phyloP scores from a whole-genome alignment of 1,140 invertebrate species.

The Drosophila chauvacae region DNA sequence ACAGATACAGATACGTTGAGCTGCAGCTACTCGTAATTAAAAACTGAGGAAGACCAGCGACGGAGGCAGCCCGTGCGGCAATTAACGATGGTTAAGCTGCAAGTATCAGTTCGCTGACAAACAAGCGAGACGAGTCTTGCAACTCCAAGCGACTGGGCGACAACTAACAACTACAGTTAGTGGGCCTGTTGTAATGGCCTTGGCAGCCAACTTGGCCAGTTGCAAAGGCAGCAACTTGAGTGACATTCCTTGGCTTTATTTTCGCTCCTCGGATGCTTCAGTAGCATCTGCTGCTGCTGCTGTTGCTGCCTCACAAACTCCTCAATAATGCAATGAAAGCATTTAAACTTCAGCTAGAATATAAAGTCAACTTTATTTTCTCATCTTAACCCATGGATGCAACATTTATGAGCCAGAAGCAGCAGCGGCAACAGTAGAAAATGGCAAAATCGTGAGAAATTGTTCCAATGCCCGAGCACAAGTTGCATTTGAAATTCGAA shows the following conservation, averaged over 20 bases:
- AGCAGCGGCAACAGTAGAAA: slow-evolving; percentile 36
- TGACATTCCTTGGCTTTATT: slow-evolving; percentile 63
- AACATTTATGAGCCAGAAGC: slow-evolving; percentile 70
- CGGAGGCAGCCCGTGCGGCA: slow-evolving; percentile 25
- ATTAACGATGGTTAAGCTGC: slow-evolving; percentile 66
- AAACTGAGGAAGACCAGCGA: slow-evolving; percentile 23
- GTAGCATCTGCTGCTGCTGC: slow-evolving; percentile 20
- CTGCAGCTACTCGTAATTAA: slow-evolving; percentile 62
- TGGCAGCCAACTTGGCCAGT: slow-evolving; percentile 62
- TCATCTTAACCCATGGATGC: slow-evolving; percentile 47
- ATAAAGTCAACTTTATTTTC: slow-evolving; percentile 49
- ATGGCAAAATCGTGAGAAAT: slow-evolving; percentile 67
- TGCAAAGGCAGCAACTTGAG: slow-evolving; percentile 52
- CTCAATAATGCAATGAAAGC: slow-evolving; percentile 80
- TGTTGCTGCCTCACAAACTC: slow-evolving; percentile 44
- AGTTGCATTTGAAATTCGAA: slow-evolving; percentile 74
- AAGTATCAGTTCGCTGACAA: slow-evolving; percentile 33
- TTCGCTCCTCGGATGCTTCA: slow-evolving; percentile 16
- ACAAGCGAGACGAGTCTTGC: slow-evolving; percentile 31
- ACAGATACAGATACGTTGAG: slow-evolving; percentile 18
- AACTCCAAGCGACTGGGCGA: slow-evolving; percentile 21
- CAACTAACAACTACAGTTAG: slow-evolving; percentile 30
- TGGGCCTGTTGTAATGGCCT: slow-evolving; percentile 58
- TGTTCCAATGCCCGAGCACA: slow-evolving; percentile 48
- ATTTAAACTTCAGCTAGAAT: slow-evolving; percentile 54